phyloP scores from a whole-genome alignment of 2,113 vertebrate genomes.

The Turnix velox region DNA sequence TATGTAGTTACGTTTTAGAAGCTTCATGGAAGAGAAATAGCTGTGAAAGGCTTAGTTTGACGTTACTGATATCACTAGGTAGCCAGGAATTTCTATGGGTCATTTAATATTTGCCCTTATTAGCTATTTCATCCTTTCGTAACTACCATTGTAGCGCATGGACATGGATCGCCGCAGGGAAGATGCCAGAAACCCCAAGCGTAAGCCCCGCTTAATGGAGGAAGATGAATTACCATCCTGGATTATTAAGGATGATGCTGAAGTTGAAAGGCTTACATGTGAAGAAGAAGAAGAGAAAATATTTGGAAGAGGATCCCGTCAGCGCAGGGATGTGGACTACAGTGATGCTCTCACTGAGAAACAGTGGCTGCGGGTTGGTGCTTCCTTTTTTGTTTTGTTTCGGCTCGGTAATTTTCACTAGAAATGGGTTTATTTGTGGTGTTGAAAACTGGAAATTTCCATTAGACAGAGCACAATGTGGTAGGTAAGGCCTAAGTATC shows the following conservation, averaged over 20 bases:
- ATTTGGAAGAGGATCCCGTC: slow-evolving; percentile 92
- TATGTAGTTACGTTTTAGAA: neutral
- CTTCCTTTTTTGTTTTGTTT: neutral
- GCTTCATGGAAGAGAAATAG: neutral
- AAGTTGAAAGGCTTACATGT: slow-evolving; percentile 94
- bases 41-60: neutral
- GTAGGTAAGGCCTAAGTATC: neutral
- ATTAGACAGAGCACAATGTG: neutral
- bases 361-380: slow-evolving; percentile 90
- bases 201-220: slow-evolving; percentile 94
- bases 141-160: slow-evolving; percentile 81
- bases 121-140: neutral
- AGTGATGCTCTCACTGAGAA: slow-evolving; percentile 96
- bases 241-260: slow-evolving; percentile 98
- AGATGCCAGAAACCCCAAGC: slow-evolving; percentile 92
- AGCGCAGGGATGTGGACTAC: slow-evolving; percentile 94
- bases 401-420: neutral
- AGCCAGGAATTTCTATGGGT: neutral
- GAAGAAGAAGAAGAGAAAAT: slow-evolving; percentile 98
- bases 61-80: neutral
- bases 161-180: slow-evolving; percentile 94
- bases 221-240: slow-evolving; percentile 95
- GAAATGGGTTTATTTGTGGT: neutral
- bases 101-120: neutral
- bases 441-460: neutral